Conservation (phyloP, 2,113 vertebrate species). For the Ceyx cyanopectus region DNA sequence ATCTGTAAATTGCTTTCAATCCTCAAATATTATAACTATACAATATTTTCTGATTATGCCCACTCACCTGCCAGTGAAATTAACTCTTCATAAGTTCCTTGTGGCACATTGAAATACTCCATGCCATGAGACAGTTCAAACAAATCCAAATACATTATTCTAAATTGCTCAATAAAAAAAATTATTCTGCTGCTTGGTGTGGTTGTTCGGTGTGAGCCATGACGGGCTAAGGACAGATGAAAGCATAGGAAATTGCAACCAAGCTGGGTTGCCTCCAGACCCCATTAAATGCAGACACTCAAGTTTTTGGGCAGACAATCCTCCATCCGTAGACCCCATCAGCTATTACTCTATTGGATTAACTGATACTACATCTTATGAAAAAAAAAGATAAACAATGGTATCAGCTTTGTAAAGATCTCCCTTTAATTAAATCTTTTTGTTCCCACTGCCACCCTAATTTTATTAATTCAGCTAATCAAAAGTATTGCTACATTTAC, state of each 20-base stretch:
- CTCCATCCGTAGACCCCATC: accelerated
- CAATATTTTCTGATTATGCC: background rate
- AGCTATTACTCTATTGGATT: background rate
- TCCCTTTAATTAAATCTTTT: background rate
- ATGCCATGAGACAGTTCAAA: background rate
- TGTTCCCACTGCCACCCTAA: accelerated
- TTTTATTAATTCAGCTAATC: background rate
- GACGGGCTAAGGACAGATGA: background rate
- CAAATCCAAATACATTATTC: background rate
- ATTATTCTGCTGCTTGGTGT: background rate
- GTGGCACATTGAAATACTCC: background rate
- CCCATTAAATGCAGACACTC: background rate
- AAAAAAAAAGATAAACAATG: background rate
- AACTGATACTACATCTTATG: background rate
- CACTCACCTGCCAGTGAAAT: background rate
- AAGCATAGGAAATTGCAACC: background rate
- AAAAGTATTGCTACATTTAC: background rate
- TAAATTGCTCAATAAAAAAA: background rate
- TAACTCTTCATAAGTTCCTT: background rate
- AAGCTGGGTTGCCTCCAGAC: background rate
- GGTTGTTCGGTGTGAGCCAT: background rate
- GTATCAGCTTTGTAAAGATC: background rate
- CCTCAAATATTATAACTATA: background rate
- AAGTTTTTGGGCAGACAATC: background rate
- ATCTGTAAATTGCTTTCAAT: background rate